These are phyloP conservation scores for Temnothorax ravouxi DNA, from an alignment of 2,888 invertebrate species.

Conservation along the genomic window DNA sequence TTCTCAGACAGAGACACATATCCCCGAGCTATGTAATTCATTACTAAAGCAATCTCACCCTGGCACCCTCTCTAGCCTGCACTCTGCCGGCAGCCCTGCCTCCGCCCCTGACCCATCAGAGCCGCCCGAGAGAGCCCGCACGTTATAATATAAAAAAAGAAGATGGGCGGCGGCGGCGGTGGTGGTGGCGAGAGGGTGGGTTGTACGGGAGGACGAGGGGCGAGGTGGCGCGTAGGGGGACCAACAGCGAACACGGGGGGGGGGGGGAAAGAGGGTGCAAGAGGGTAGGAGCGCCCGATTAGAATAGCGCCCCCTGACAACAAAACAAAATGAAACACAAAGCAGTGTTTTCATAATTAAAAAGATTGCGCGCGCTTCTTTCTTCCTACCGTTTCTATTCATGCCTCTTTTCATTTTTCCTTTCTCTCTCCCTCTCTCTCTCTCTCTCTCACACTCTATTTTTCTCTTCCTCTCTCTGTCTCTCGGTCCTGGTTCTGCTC, in stretches of 20 bases:
- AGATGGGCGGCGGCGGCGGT: conserved; percentile 57
- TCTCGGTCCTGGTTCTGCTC: background rate
- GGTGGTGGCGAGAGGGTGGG: conserved; percentile 23
- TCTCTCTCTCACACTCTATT: background rate
- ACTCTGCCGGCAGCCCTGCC: conserved; percentile 68
- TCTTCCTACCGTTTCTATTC: conserved; percentile 58
- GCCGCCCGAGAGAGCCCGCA: conserved; percentile 68
- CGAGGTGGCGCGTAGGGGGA: background rate
- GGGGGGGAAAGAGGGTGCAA: background rate
- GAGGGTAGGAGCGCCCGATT: conserved; percentile 65
- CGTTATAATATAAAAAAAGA: conserved; percentile 83
- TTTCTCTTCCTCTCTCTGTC: conserved; percentile 32
- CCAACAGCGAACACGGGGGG: background rate
- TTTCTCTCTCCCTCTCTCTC: conserved; percentile 20
- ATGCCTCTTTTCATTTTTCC: conserved; percentile 52
- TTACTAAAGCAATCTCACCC: conserved; percentile 84
- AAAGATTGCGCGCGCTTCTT: conserved; percentile 85
- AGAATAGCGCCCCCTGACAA: conserved; percentile 64
- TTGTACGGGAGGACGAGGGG: background rate
- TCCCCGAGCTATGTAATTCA: conserved; percentile 85
- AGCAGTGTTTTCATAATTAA: conserved; percentile 87
- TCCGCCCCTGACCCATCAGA: conserved; percentile 73
- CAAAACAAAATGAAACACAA: conserved; percentile 86
- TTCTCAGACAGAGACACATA: conserved; percentile 83
- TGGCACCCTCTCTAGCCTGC: conserved; percentile 69